Evolutionary conservation across 2,888 invertebrate genomes (phyloP).

Genomic region (Lithophane socia): DNA sequence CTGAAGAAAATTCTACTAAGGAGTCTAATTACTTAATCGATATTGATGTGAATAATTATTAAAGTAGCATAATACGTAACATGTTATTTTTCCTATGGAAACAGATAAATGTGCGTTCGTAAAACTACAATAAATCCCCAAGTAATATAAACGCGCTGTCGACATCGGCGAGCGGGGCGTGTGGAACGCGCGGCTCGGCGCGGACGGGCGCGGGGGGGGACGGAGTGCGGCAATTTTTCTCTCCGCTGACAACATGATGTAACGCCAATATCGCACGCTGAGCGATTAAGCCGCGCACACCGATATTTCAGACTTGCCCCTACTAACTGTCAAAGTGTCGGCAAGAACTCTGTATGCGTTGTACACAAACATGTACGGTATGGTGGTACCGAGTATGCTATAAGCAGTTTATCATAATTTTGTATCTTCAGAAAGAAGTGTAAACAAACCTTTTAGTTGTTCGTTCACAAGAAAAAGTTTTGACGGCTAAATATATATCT

Average conservation of each 20-base stretch:
- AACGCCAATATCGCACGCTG: conserved; percentile 90
- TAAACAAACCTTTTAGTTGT: conserved; percentile 64
- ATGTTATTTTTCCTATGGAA: conserved; percentile 68
- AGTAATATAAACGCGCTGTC: conserved; percentile 89
- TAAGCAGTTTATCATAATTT: conserved; percentile 74
- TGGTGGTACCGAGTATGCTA: conserved; percentile 48
- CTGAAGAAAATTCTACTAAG: background rate
- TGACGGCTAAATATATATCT: conserved; percentile 52
- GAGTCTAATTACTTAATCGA: conserved; percentile 30
- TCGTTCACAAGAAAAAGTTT: conserved; percentile 52
- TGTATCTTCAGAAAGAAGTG: conserved; percentile 65
- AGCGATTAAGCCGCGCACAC: conserved; percentile 90
- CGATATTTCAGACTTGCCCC: conserved; percentile 90
- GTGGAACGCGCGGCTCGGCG: conserved; percentile 73
- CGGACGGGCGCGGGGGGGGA: conserved; percentile 70
- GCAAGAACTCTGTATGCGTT: conserved; percentile 78
- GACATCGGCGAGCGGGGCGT: conserved; percentile 79
- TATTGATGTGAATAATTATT: conserved; percentile 30
- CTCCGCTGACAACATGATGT: conserved; percentile 90
- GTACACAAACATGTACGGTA: conserved; percentile 65
- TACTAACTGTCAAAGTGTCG: conserved; percentile 90
- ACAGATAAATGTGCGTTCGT: conserved; percentile 85
- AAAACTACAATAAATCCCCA: conserved; percentile 88
- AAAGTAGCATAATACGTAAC: conserved; percentile 43
- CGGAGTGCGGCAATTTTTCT: conserved; percentile 89